Evolutionary conservation across 2,797 vertebrate genomes (phyloP).

Genomic region (Cichlasoma orientale): DNA sequence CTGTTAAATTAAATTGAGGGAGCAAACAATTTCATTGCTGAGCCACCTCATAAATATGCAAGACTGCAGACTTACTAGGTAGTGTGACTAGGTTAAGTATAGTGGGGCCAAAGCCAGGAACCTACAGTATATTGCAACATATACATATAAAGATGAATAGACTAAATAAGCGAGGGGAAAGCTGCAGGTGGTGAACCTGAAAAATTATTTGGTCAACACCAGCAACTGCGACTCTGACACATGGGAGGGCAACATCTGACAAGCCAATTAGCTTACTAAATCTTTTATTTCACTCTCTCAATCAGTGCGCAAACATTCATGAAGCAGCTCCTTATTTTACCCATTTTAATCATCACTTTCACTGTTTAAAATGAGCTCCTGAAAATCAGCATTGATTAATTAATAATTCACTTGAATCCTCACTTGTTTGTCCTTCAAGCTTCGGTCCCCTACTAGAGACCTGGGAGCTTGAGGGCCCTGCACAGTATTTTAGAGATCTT

Average conservation of each 20-base stretch:
- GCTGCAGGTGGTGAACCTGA: neutral
- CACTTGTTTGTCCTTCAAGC: too few species aligned
- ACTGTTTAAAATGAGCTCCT: neutral
- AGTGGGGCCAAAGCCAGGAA: neutral
- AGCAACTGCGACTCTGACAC: neutral
- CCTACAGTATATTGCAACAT: neutral
- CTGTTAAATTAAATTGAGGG: neutral
- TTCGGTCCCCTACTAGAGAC: too few species aligned
- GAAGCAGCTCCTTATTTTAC: neutral
- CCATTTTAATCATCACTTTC: neutral
- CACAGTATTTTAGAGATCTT: too few species aligned
- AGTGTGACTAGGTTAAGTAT: neutral
- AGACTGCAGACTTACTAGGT: neutral
- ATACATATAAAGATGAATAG: neutral
- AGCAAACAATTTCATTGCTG: too few species aligned
- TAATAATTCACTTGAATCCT: neutral
- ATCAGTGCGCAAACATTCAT: neutral
- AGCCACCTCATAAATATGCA: neutral
- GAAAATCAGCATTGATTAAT: neutral
- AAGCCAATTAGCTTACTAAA: neutral
- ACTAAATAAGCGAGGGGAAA: neutral
- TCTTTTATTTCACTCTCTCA: neutral
- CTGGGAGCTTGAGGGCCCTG: too few species aligned
- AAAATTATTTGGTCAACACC: neutral
- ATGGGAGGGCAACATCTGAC: neutral